Conservation (phyloP, 2,888 invertebrate species). For the Cataglyphis livida region DNA sequence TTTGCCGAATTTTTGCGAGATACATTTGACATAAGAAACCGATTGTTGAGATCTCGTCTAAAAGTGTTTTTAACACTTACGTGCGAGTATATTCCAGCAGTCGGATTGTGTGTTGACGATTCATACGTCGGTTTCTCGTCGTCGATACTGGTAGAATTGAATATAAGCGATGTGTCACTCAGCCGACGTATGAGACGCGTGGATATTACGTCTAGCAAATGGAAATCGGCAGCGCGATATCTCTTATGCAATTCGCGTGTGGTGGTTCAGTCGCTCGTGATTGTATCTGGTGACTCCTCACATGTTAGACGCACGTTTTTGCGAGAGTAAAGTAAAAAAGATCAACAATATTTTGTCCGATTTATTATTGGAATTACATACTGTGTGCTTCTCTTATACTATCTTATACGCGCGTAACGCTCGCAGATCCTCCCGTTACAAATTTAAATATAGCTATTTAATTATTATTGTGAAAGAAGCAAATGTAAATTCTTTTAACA, state of each 20-base stretch:
- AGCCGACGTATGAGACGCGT: not conserved
- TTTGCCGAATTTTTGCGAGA: not conserved
- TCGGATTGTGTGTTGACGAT: not conserved
- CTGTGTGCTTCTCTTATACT: no score
- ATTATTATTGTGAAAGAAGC: not conserved
- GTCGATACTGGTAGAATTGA: not conserved
- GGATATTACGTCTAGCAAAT: conserved; percentile 31
- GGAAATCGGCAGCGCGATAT: conserved; percentile 41
- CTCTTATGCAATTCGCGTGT: conserved; percentile 46
- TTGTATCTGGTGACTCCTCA: conserved; percentile 3
- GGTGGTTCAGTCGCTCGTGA: conserved; percentile 1
- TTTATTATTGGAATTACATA: not conserved
- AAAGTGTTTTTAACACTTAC: not conserved
- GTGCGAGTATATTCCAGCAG: not conserved
- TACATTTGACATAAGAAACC: not conserved
- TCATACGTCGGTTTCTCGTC: not conserved
- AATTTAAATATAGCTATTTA: not conserved
- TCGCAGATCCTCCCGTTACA: not conserved
- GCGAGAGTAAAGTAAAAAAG: not conserved
- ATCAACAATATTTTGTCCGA: not conserved
- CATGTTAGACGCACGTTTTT: no score
- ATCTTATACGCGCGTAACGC: not conserved
- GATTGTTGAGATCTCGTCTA: not conserved
- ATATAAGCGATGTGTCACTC: conserved; percentile 9
- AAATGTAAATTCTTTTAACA: not conserved